phyloP scores from a whole-genome alignment of 2,888 invertebrate species.

The Autographa pulchrina region DNA sequence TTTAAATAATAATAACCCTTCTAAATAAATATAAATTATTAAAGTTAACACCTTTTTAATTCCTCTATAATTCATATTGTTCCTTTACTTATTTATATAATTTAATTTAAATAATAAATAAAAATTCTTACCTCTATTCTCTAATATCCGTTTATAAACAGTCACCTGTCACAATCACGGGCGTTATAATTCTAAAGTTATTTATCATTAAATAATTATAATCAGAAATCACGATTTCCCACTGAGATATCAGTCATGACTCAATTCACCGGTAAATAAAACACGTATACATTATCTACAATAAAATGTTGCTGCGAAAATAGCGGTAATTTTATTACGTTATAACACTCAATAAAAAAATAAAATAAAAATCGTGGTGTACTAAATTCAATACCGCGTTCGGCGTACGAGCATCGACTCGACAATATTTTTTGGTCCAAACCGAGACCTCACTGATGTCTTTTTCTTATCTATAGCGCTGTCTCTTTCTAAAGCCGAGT shows the following conservation, averaged over 20 bases:
- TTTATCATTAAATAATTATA: constrained; percentile 24
- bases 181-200: constrained; percentile 22
- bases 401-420: constrained; percentile 75
- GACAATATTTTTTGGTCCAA: constrained; percentile 75
- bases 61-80: too few relatives aligned
- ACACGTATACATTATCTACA: constrained; percentile 71
- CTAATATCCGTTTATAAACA: constrained; percentile 41
- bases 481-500: constrained; percentile 71
- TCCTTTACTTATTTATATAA: too few relatives aligned
- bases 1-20: too few relatives aligned
- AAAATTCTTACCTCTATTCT: constrained; percentile 38
- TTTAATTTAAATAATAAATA: background rate
- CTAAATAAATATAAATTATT: too few relatives aligned
- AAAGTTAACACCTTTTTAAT: too few relatives aligned
- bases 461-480: constrained; percentile 62
- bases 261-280: constrained; percentile 65
- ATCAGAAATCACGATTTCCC: constrained; percentile 38
- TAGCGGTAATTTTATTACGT: constrained; percentile 51
- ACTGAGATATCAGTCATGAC: constrained; percentile 43
- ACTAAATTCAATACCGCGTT: constrained; percentile 67
- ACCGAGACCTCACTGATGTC: constrained; percentile 63
- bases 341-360: constrained; percentile 55
- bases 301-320: constrained; percentile 71
- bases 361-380: constrained; percentile 53
- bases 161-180: constrained; percentile 45